Base-by-base conservation (phyloP, 2,113 vertebrate genomes). In the Serilophus lunatus region DNA sequence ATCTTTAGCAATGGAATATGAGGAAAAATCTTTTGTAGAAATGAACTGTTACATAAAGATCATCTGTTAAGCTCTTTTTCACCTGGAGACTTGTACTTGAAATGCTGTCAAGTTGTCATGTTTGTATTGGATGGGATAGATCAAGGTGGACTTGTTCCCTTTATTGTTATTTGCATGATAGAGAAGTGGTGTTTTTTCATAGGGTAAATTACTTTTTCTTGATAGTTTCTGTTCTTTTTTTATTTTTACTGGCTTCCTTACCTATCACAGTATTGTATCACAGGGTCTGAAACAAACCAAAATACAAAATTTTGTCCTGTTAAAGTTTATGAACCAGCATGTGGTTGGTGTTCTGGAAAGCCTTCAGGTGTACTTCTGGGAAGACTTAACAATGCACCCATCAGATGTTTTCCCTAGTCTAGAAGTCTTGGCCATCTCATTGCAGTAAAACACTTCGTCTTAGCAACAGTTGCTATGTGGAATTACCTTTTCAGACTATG, bases 391-490 rank as follows among this genome's bases (percentile, higher is more conserved):
- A 3, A 20, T 44, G 35, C 42, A 40, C 14, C 40, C 12, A 9
- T 77, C 42, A 29, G 38, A 29, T 86, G 44, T 81, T 95, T 90
- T 77, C 63, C 47, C 64, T 77, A 10, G 40, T 74, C 13, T 40
- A 25, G 78, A 83, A 70, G 24, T 56, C 59, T 83, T 88, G 82
- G 68, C 63, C 65, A 13, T 95, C 28, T 94, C 57, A 42, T 16
- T 91, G 56, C 79, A 60, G 88, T 77, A 63, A 81, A 81, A 81
- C 74, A 64, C 79, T 92, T 64, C 40, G 38, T 83, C 71, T 33
- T 96, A 90, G 94, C 90, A 96, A 95, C 94, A 96, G 94, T 95
- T 97, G 93, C 93, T 93, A 83, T 60, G 96, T 88, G 74, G 38
- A 35, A 29, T 92, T 17, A 42, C 64, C 56, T 74, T 88, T 91